phyloP scores from a whole-genome alignment of 2,888 invertebrate species.

The Drosophila kanekoi region DNA sequence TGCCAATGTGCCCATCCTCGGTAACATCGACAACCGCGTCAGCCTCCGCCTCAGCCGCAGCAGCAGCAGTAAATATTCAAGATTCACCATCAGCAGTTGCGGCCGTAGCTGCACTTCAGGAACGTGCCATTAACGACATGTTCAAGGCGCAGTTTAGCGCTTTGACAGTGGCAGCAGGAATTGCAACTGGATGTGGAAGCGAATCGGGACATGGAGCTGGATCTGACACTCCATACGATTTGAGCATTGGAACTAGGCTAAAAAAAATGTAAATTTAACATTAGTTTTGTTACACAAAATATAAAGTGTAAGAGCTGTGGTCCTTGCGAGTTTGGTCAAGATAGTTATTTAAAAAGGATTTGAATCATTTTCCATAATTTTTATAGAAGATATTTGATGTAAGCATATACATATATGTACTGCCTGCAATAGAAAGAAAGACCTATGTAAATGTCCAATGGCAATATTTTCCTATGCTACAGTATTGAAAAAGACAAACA shows the following conservation, averaged over 20 bases:
- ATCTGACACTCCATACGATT: constrained; percentile 64
- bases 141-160: constrained; percentile 75
- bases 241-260: constrained; percentile 73
- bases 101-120: constrained; percentile 64
- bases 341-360: too few relatives aligned
- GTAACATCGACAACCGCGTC: not conserved
- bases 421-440: too few relatives aligned
- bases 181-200: constrained; percentile 17
- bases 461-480: too few relatives aligned
- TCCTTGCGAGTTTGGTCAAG: too few relatives aligned
- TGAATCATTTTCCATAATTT: too few relatives aligned
- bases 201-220: not conserved
- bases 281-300: not conserved
- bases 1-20: constrained; percentile 17
- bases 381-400: too few relatives aligned
- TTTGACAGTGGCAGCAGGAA: constrained; percentile 58
- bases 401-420: too few relatives aligned
- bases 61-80: constrained; percentile 9
- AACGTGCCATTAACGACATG: constrained; percentile 70
- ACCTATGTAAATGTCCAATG: too few relatives aligned
- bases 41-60: not conserved
- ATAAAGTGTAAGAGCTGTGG: not conserved
- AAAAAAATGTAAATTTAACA: constrained; percentile 66
- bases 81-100: constrained; percentile 35
- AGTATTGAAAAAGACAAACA: too few relatives aligned